Evolutionary conservation across 2,888 invertebrate genomes (phyloP).

Genomic region (Ecliptopera silaceata): DNA sequence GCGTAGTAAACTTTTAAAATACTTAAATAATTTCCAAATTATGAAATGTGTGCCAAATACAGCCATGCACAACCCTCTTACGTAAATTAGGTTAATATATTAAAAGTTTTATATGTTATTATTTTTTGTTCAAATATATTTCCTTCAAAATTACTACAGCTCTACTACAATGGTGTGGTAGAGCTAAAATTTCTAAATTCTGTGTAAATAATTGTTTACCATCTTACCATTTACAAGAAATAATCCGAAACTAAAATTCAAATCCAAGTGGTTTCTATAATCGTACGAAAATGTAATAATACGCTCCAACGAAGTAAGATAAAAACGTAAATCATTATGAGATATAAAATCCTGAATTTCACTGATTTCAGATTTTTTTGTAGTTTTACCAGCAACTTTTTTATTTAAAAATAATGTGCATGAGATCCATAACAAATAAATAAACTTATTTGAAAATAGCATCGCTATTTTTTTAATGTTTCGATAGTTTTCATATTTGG

Average conservation of each 20-base stretch:
- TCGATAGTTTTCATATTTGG: not conserved
- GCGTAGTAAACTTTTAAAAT: too few relatives aligned
- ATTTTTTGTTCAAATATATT: too few relatives aligned
- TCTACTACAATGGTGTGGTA: too few relatives aligned
- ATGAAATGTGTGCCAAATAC: too few relatives aligned
- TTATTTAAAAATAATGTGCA: not conserved
- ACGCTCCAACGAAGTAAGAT: constrained; percentile 44
- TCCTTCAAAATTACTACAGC: too few relatives aligned
- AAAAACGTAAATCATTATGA: constrained; percentile 45
- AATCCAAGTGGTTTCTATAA: constrained; percentile 48
- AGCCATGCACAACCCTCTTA: too few relatives aligned
- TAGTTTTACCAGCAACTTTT: constrained; percentile 4
- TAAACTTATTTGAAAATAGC: not conserved
- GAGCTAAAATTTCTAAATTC: too few relatives aligned
- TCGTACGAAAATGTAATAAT: constrained; percentile 43
- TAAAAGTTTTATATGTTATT: too few relatives aligned
- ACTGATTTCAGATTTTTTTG: constrained; percentile 12
- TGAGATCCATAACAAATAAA: not conserved
- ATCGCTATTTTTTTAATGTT: constrained; percentile 12
- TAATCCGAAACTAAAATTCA: constrained; percentile 55
- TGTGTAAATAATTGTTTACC: too few relatives aligned
- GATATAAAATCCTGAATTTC: constrained; percentile 41
- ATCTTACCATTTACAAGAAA: constrained; percentile 55
- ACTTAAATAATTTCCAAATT: too few relatives aligned
- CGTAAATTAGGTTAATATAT: too few relatives aligned